Conservation (phyloP, 2,113 vertebrate genomes). For the Campylomormyrus numenius region DNA sequence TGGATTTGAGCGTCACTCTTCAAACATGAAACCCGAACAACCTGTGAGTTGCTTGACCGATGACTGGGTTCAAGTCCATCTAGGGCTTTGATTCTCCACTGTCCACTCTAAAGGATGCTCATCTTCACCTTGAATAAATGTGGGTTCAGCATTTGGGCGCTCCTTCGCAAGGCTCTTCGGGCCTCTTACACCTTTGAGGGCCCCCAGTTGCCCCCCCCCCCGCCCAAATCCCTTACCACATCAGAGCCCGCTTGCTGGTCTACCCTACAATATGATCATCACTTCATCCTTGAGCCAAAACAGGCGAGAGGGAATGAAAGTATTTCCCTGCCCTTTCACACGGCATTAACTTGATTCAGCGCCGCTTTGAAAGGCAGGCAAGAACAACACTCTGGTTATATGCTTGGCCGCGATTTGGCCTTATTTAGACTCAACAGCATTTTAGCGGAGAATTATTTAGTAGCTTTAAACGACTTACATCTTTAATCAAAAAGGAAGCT, state of each 20-base stretch:
- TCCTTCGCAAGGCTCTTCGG: neutral
- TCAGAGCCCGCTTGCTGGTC: neutral
- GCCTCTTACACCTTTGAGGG: neutral
- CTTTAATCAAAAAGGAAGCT: slow-evolving; percentile 42
- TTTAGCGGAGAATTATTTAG: slow-evolving; percentile 32
- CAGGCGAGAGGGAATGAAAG: slow-evolving; percentile 34
- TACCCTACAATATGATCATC: slow-evolving; percentile 25
- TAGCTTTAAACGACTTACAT: slow-evolving; percentile 47
- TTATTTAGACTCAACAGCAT: slow-evolving; percentile 13
- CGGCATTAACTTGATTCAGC: slow-evolving; percentile 25
- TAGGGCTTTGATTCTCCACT: neutral
- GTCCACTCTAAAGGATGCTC: neutral
- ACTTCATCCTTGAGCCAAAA: slow-evolving; percentile 43
- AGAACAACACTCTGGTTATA: slow-evolving; percentile 52
- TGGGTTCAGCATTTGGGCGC: neutral
- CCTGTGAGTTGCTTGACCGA: neutral
- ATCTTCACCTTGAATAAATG: neutral
- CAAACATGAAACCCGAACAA: neutral
- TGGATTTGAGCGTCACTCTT: neutral
- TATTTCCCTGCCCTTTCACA: slow-evolving; percentile 20
- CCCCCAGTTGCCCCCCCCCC: neutral
- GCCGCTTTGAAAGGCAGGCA: slow-evolving; percentile 34
- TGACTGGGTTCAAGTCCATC: neutral
- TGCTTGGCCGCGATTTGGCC: slow-evolving; percentile 44
- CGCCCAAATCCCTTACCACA: neutral